Evolutionary conservation across 2,888 invertebrate species (phyloP), one percentile per base, ranked within the genome.

Genomic region (Meiosimyza decipiens): DNA sequence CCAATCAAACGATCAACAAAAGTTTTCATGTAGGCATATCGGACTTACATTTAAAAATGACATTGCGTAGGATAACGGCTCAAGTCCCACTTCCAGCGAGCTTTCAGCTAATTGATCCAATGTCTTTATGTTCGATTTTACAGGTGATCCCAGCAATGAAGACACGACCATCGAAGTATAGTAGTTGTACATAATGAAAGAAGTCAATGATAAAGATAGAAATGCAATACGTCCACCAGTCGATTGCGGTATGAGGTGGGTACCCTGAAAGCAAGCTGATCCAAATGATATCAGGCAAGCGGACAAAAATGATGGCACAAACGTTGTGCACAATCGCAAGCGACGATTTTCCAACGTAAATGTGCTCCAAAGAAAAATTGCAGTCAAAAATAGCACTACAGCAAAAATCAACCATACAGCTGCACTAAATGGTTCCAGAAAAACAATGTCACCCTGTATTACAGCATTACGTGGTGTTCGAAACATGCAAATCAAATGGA

Each of bases 121-220:
- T 0, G 88, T 89, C 64, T 85, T 88, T 16, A 92, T 89, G 66
- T 82, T 80, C 12, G 86, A 85, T 28, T 89, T 89, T 7, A 88
- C 85, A 0, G 90, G 89, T 0, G 91, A 89, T 0, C 90, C 89
- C 77, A 91, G 88, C 18, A 92, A 81, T 6, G 90, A 85, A 1
- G 90, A 90, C 0, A 92, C 91, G 74, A 91, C 90, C 80, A 90
- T 89, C 1, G 91, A 91, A 0, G 91, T 90, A 79, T 91, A 91
- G 15, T 91, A 90, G 28, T 90, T 90, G 79, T 91, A 91, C 74
- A 92, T 83, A 69, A 89, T 85, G 80, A 89, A 88, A 3, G 87
- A 82, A 1, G 85, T 81, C 5, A 84, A 6, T 60, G 83, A 79
- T 7, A 86, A 72, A 0, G 82, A 79, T 6, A 84, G 79, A 60